Base-by-base conservation (phyloP, 2,888 invertebrate genomes). In the Meganola albula region DNA sequence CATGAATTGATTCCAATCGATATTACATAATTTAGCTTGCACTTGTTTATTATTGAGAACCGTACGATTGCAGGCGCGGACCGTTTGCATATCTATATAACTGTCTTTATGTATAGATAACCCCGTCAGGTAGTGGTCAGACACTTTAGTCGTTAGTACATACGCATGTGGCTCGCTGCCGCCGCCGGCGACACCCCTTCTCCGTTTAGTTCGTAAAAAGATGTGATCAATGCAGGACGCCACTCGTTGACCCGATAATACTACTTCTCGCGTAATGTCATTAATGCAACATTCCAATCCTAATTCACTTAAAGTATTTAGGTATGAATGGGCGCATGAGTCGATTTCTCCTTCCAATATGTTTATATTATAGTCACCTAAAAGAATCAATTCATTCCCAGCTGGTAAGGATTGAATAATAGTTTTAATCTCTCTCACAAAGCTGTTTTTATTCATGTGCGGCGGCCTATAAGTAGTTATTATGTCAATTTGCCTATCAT, bases 201-300 rank as follows among this genome's bases (percentile, higher is more conserved):
- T n/a, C n/a, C n/a, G n/a, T n/a, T n/a, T n/a, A 24, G 7, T 24
- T 3, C 26, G 29, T 8, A 29, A 3, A 10, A 30, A 30, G 18
- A 30, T 18, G 18, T 30, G 30, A 10, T 30, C 30, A 14, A 30
- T 24, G 24, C 30, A 30, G 0, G 24, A 18, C 24, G 30, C 16
- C 9, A 30, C 30, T 16, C 24, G 24, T 4, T n/a, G 14, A n/a
- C 18, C 10, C 1, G 9, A 23, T 4, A 11, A 3, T 2, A 30
- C 12, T 4, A 12, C 30, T 24, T 30, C 30, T 6, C 30, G 16
- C 4, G 30, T 30, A 1, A 30, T 18, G n/a, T 30, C 30, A 12
- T 18, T 11, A 9, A 30, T 30, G 12, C 30, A 14, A 6, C 30
- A 30, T 3, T 30, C 16, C 1, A 30, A 9, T 24, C 30, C 30